These are phyloP conservation scores for Epinephelus malabaricus DNA, from an alignment of 2,797 vertebrate genomes.

Conservation along the genomic window DNA sequence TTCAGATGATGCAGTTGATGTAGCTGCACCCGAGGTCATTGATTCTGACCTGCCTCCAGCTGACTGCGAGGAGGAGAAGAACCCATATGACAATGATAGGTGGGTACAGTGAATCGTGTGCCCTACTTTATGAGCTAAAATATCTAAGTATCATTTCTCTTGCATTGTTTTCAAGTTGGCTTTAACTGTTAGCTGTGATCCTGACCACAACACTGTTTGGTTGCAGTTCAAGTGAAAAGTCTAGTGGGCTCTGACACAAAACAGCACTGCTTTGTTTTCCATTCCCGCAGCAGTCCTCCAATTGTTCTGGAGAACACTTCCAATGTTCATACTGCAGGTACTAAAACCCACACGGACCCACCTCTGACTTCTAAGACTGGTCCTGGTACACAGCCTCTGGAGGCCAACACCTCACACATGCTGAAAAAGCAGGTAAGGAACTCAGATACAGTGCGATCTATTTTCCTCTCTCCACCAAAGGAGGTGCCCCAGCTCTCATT, in stretches of 20 bases:
- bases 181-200: neutral
- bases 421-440: constrained; percentile 69
- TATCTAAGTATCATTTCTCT: neutral
- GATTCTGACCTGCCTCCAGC: constrained; percentile 53
- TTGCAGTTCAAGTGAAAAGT: neutral
- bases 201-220: neutral
- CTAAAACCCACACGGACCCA: constrained; percentile 65
- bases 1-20: constrained; percentile 40
- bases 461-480: constrained; percentile 32
- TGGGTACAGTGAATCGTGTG: constrained; percentile 24
- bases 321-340: constrained; percentile 75
- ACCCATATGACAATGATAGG: constrained; percentile 67
- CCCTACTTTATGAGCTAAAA: neutral
- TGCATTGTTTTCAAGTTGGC: neutral
- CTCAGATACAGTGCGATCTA: neutral
- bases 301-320: constrained; percentile 81
- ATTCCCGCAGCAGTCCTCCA: constrained; percentile 68
- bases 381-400: constrained; percentile 52
- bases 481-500: constrained; percentile 61
- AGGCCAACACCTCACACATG: constrained; percentile 71
- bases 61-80: constrained; percentile 75
- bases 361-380: constrained; percentile 45
- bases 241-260: neutral
- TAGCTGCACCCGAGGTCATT: constrained; percentile 40
- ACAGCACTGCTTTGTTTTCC: neutral